Conservation (phyloP, 2,113 vertebrate species). For the Alexandromys fortis region DNA sequence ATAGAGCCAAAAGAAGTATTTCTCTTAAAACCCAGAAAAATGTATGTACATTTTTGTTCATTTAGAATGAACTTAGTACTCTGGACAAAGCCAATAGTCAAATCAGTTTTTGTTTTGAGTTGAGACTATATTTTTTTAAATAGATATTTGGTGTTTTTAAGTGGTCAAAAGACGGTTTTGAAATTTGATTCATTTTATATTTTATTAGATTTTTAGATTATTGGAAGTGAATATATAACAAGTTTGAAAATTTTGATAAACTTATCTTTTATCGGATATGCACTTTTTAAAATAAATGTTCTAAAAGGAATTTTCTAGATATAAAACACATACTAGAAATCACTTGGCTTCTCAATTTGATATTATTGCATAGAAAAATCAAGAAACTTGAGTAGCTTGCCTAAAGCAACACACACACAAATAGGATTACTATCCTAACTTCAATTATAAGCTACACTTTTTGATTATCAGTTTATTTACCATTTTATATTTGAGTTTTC, state of each 20-base stretch:
- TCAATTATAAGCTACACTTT: constrained; percentile 55
- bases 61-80: constrained; percentile 63
- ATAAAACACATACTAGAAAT: constrained; percentile 65
- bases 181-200: constrained; percentile 72
- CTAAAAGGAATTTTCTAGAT: constrained; percentile 65
- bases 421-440: constrained; percentile 57
- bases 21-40: constrained; percentile 64
- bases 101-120: constrained; percentile 61
- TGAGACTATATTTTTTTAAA: constrained; percentile 64
- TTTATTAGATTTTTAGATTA: constrained; percentile 72
- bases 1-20: constrained; percentile 56
- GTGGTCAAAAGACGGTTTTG: constrained; percentile 58
- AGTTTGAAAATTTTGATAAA: constrained; percentile 70
- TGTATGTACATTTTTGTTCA: constrained; percentile 53
- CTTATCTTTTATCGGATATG: constrained; percentile 56
- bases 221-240: constrained; percentile 60
- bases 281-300: constrained; percentile 74
- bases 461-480: constrained; percentile 58
- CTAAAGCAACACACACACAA: not conserved
- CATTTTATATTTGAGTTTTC: constrained; percentile 72
- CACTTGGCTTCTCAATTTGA: constrained; percentile 69
- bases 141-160: constrained; percentile 71
- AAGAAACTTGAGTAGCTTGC: constrained; percentile 41
- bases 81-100: constrained; percentile 42
- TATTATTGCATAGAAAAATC: constrained; percentile 48